Evolutionary conservation across 2,888 invertebrate species (phyloP), one percentile per base, ranked within the genome.

Genomic region (Papilio protenor): DNA sequence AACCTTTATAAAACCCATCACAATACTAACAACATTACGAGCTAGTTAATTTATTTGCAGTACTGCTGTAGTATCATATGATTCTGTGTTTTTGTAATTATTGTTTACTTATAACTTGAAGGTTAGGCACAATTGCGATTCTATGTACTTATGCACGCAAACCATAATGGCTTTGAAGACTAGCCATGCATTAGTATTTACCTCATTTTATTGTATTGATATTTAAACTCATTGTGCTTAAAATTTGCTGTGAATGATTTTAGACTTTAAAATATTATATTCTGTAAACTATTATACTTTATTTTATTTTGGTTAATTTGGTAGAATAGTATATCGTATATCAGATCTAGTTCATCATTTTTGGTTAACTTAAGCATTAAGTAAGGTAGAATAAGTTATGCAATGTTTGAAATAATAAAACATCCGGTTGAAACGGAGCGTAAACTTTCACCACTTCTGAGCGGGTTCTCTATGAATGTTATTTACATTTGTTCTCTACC

Each of bases 331-430:
- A 8, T 40, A 40, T 8, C 8, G 33, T 40, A 8, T 33, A 33
- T 4, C 3, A 6, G 8, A 40, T 40, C 40, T 40, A 40, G 40
- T 40, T 23, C 57, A 59, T 59, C 23, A 23, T 2, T 61, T 6
- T 6, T n/a, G 3, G 8, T 61, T 61, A 61, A 21, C 3, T 21
- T 61, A 72, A 72, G 55, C 21, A 49, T 47, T 23, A 66, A 49
- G 49, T 57, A 47, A 59, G 49, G 49, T 59, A 73, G 73, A 21
- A 45, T 11, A 73, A 59, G 73, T 79, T 79, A 70, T 21, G 76
- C 27, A 79, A 79, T 76, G 69, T 76, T 76, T 69, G 78, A 73
- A 79, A 76, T 74, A 47, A 73, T 73, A 59, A 73, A 78, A 73
- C 73, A 73, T 79, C 78, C 78, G 78, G 76, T 79, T 79, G 76